Base-by-base conservation (phyloP, 1,140 invertebrate genomes). In the Leptinotarsa texana region DNA sequence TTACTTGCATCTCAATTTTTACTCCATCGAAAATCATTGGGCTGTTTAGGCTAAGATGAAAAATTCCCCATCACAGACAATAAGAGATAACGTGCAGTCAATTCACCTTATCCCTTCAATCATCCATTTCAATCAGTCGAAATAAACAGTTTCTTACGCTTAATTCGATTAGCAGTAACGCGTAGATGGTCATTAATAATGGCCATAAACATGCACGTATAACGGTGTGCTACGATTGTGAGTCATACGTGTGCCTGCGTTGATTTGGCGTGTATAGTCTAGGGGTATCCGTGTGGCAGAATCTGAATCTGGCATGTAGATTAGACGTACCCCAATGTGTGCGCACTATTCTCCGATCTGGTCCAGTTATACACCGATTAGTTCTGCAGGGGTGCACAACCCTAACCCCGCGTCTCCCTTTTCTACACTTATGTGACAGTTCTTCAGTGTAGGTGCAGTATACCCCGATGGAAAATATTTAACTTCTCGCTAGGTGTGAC, bases 351-450 rank as follows among this genome's bases (percentile, higher is more conserved):
- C 73, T 27, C 51, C 75, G 79, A 80, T 78, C 80, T 78, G 78
- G 79, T 80, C 78, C 80, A 79, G 82, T 82, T 82, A 82, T 80
- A 79, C 78, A 77, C 70, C 80, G 82, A 83, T 83, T 83, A 81
- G 82, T 83, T 82, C 80, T 79, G 80, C 82, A 80, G 78, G 81
- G 81, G 80, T 81, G 80, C 78, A 71, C 70, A 74, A 24, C 72
- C 68, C 74, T 69, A 33, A 33, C 18, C 18, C 51, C 51, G n/a
- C 51, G 51, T 57, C 33, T 42, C 33, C 27, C 27, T 33, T 33
- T 33, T 5, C 27, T 33, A 33, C 27, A 33, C 27, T 8, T 33
- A 33, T 33, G 27, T 33, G 27, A 33, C 27, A 33, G 5, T 33
- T 33, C 1, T 33, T 33, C 27, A 33, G 1, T 33, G 6, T 33